Evolutionary conservation across 2,888 invertebrate genomes (phyloP).

Genomic region (Drosophila quinaria): DNA sequence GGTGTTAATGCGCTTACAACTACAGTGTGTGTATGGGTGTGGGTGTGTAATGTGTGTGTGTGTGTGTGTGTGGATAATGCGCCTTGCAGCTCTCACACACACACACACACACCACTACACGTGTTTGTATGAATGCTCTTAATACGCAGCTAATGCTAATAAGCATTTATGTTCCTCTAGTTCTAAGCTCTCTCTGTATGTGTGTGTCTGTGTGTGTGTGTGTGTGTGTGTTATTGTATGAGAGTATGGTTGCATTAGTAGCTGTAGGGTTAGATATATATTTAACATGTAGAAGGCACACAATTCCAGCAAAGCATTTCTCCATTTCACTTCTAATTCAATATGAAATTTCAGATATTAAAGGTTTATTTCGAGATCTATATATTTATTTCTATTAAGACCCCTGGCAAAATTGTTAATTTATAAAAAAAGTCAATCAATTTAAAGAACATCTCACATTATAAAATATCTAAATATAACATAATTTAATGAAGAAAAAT

Average conservation of each 20-base stretch:
- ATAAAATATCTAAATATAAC: no score
- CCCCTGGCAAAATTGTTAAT: no score
- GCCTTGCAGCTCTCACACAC: constrained; percentile 22
- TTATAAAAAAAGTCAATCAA: no score
- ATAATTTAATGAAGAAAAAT: no score
- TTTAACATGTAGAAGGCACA: not conserved
- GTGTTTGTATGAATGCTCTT: constrained; percentile 58
- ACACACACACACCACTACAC: constrained; percentile 21
- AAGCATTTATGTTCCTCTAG: constrained; percentile 57
- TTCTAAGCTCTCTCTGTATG: constrained; percentile 20
- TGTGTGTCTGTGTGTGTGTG: not conserved
- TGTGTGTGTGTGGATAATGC: not conserved
- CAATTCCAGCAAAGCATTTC: constrained; percentile 17
- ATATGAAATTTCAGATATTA: not conserved
- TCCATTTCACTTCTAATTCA: not conserved
- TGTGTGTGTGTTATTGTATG: constrained; percentile 2
- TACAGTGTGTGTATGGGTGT: constrained; percentile 4
- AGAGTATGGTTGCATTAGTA: constrained; percentile 1
- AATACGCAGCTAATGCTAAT: constrained; percentile 71
- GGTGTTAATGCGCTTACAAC: constrained; percentile 52
- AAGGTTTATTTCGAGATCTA: no score
- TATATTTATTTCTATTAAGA: no score
- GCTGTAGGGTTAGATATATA: not conserved
- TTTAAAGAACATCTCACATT: no score
- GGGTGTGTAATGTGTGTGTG: not conserved